Base-by-base conservation (phyloP, 2,888 invertebrate genomes). In the Eupsilia transversa region DNA sequence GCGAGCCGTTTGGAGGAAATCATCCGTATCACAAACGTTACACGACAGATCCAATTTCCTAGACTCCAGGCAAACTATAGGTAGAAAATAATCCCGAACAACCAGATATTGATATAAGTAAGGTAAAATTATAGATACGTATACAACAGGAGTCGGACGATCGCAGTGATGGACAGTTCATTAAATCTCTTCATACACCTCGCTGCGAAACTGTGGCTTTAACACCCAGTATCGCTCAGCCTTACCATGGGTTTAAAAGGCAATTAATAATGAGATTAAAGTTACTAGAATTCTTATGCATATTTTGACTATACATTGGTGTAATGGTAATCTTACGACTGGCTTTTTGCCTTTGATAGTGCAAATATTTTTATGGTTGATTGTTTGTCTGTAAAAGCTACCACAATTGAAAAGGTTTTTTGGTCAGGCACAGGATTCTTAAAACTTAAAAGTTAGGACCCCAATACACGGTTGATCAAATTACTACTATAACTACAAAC, bases 251-350 rank as follows among this genome's bases (percentile, higher is more conserved):
- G 27, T 35, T 77, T 49, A 68, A 78, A 59, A 68, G 35, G 78
- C 49, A 75, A 75, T 78, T 68, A 78, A 78, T 68, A 77, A 59
- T 33, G 17, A 68, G 41, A 67, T 75, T 77, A 35, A 59, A 59
- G 14, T 66, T 57, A 65, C 23, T 14, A 56, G 9, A 33, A 27
- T 12, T 35, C 46, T 35, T 9, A 17, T 27, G n/a, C 9, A 57
- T 52, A 33, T 46, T 46, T 43, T 20, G 0, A 46, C 46, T 46
- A 20, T 46, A 46, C 6, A n/a, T n/a, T n/a, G 20, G 20, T 46
- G 46, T 46, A 20, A 7, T 46, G 20, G 10, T 38, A 38, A 38
- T 10, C 10, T 38, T 38, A 38, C 38, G 0, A 10, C n/a, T 41
- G 38, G 14, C 14, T 41, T 14, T 41, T 14, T 12, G 12, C 41